These are phyloP conservation scores for Amblyjoppa proteus DNA, from an alignment of 2,888 invertebrate genomes.

Conservation along the genomic window DNA sequence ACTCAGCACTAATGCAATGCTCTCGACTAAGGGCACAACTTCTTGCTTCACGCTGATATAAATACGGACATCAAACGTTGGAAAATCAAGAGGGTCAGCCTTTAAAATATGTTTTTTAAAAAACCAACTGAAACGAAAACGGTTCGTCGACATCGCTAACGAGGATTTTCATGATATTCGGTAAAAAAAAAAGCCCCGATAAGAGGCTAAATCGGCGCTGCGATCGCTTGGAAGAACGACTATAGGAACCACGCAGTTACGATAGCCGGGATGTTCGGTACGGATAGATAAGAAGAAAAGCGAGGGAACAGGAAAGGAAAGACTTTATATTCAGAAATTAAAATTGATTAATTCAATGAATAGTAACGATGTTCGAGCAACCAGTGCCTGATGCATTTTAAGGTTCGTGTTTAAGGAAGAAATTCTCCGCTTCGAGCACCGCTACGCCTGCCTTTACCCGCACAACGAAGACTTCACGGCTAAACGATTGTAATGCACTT, in stretches of 20 bases:
- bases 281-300: background rate
- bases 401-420: background rate
- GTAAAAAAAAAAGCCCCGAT: too few relatives aligned
- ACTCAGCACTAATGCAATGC: background rate
- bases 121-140: background rate
- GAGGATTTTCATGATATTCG: background rate
- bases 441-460: background rate
- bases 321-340: background rate
- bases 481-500: slow-evolving; percentile 30
- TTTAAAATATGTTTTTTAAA: background rate
- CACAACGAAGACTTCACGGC: slow-evolving; percentile 20
- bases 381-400: slow-evolving; percentile 23
- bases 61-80: background rate
- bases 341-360: slow-evolving; percentile 35
- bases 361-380: background rate
- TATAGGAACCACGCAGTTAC: too few relatives aligned
- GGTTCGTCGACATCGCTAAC: background rate
- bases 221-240: too few relatives aligned
- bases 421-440: background rate
- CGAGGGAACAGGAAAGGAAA: background rate
- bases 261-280: too few relatives aligned
- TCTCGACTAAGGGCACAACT: background rate
- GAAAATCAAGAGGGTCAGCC: background rate
- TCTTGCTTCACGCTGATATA: background rate
- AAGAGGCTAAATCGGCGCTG: too few relatives aligned